Percentiles rank a stretch among this genome's conserved stretches.
Evolutionary conservation across 2,797 vertebrate genomes (phyloP).

Genomic region (Vultur gryphus): DNA sequence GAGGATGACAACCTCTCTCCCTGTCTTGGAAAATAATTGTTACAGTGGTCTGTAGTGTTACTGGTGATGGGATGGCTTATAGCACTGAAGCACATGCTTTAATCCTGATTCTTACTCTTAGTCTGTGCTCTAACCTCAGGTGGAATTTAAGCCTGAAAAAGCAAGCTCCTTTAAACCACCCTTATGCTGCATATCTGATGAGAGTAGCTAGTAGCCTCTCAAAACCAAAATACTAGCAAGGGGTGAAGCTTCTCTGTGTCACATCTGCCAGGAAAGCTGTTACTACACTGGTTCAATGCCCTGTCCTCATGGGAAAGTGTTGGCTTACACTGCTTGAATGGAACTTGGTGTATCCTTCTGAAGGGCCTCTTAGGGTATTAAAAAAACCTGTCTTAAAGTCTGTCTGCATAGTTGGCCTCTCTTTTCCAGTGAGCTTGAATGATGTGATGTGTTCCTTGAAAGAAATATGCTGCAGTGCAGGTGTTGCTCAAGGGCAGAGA

Average conservation of each 20-base stretch:
- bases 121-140: not conserved
- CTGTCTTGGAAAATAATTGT: not conserved
- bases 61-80: not conserved
- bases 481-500: not conserved
- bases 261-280: not conserved
- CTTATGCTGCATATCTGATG: not conserved
- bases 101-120: not conserved
- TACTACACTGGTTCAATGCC: not conserved
- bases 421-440: not conserved
- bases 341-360: not conserved
- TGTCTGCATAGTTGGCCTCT: not conserved
- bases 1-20: not conserved
- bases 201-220: not conserved
- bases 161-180: not conserved
- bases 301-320: not conserved
- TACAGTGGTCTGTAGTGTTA: not conserved
- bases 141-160: not conserved
- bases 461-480: not conserved
- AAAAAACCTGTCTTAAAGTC: not conserved
- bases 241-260: not conserved
- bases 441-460: not conserved
- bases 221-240: not conserved
- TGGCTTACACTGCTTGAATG: not conserved
- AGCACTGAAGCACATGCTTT: not conserved
- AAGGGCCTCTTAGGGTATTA: not conserved